Conservation (phyloP, 2,888 invertebrate species). For the Eucera pruinosa region DNA sequence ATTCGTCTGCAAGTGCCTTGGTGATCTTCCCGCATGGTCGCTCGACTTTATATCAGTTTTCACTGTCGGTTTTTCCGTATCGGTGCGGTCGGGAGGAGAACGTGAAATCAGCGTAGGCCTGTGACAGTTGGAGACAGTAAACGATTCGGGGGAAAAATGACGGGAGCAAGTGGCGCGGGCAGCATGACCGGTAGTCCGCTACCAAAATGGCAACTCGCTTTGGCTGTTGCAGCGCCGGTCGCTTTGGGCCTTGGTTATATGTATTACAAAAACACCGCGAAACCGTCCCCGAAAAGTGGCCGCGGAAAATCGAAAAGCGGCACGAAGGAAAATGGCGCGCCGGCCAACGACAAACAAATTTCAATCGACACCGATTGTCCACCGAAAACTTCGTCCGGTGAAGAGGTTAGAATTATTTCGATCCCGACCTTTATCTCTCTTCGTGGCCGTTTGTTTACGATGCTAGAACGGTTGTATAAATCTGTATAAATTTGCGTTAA, state of each 20-base stretch:
- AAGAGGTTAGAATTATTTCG: constrained; percentile 75
- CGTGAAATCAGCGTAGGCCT: neutral
- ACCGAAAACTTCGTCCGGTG: constrained; percentile 63
- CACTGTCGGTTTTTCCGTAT: constrained; percentile 24
- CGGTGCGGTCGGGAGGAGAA: constrained; percentile 15
- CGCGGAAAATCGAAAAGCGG: constrained; percentile 70
- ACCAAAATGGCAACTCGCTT: constrained; percentile 94
- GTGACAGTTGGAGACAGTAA: constrained; percentile 12
- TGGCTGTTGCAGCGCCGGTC: constrained; percentile 93
- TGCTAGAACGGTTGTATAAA: no score
- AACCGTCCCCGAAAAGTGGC: constrained; percentile 69
- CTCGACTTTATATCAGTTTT: constrained; percentile 13
- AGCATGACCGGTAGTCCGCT: constrained; percentile 85
- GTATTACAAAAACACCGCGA: constrained; percentile 87
- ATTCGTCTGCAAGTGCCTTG: constrained; percentile 44
- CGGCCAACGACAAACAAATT: constrained; percentile 84
- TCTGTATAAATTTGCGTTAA: no score
- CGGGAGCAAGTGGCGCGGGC: constrained; percentile 73
- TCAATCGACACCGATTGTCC: constrained; percentile 87
- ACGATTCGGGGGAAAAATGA: constrained; percentile 68
- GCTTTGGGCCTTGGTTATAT: constrained; percentile 93
- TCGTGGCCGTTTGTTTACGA: neutral
- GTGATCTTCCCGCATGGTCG: constrained; percentile 42
- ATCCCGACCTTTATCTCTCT: neutral
- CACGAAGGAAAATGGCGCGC: constrained; percentile 85